Base-by-base conservation (phyloP, 2,113 vertebrate genomes). In the Urocitellus parryii region DNA sequence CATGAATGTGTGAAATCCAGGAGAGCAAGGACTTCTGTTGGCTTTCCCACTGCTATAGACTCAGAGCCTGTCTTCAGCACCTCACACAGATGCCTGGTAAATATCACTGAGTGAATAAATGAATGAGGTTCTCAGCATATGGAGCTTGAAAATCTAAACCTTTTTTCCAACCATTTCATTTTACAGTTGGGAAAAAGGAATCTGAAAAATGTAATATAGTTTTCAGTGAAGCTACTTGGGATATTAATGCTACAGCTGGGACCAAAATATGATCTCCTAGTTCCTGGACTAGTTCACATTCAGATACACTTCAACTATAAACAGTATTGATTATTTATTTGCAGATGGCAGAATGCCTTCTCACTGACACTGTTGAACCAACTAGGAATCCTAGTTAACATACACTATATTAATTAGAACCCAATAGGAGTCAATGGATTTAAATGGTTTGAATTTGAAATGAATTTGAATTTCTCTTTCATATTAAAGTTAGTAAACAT, bases 401-500 rank as follows among this genome's bases (percentile, higher is more conserved):
- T 39, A 37, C 32, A 39, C 56, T 61, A 20, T 11, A 85, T 27
- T 63, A 63, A 63, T 63, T 63, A 63, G 61, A 25, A 63, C 27
- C 61, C 61, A 63, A 27, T 63, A 63, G 24, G 9, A 63, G 18
- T 27, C 78, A 81, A 4, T 42, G 39, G 25, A 10, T 78, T 0
- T 34, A 51, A 81, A 63, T 67, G 6, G 4, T 79, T 94, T 20
- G 89, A 82, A 87, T 45, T 63, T n/a, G 74, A 93, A 51, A 56
- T 70, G 13, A 22, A 68, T 83, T 74, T 65, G 1, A 42, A 34
- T 58, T 94, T 95, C 84, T 74, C 68, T 95, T 9, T 91, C 53
- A 88, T 65, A 70, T 70, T 84, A 70, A 91, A 91, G 42, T 85
- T 56, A 91, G 53, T 85, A n/a, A 85, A 51, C 4, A 37, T 37